Conservation (phyloP, 2,888 invertebrate genomes). For the Anthrax anthrax region DNA sequence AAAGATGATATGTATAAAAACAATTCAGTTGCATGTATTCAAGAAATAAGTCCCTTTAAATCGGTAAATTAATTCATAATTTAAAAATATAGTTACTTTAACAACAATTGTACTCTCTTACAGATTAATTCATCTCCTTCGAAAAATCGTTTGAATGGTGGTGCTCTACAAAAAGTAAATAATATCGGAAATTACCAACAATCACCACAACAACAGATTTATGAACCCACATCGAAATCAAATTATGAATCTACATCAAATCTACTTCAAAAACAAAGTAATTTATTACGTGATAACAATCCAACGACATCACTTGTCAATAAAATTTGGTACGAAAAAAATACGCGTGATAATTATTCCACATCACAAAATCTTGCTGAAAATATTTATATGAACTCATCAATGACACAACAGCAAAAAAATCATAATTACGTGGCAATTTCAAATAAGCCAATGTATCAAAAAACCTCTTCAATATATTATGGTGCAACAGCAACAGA, state of each 20-base stretch:
- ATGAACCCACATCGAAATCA: not conserved
- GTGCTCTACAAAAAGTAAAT: conserved; percentile 20
- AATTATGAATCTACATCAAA: not conserved
- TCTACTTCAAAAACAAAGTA: conserved; percentile 23
- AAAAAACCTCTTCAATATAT: not conserved
- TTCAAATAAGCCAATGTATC: conserved; percentile 26
- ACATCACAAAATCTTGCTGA: conserved; percentile 4
- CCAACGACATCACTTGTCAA: conserved; percentile 34
- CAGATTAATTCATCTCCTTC: conserved; percentile 11
- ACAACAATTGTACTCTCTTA: not conserved
- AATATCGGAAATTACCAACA: conserved; percentile 13
- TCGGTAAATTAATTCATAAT: not conserved
- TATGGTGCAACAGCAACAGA: conserved; percentile 5
- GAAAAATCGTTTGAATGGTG: conserved; percentile 4
- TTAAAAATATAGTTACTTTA: too few species aligned
- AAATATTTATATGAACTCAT: conserved; percentile 5
- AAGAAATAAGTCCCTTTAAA: conserved; percentile 3
- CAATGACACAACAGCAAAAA: conserved; percentile 19
- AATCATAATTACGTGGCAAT: conserved; percentile 29
- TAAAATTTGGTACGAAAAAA: conserved; percentile 38
- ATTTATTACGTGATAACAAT: conserved; percentile 18
- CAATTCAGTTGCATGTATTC: conserved; percentile 15
- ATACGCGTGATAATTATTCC: conserved; percentile 16
- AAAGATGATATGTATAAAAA: conserved; percentile 27
- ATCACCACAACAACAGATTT: not conserved